These are phyloP conservation scores for Philereme transversata DNA, from an alignment of 2,888 invertebrate species.

Conservation along the genomic window DNA sequence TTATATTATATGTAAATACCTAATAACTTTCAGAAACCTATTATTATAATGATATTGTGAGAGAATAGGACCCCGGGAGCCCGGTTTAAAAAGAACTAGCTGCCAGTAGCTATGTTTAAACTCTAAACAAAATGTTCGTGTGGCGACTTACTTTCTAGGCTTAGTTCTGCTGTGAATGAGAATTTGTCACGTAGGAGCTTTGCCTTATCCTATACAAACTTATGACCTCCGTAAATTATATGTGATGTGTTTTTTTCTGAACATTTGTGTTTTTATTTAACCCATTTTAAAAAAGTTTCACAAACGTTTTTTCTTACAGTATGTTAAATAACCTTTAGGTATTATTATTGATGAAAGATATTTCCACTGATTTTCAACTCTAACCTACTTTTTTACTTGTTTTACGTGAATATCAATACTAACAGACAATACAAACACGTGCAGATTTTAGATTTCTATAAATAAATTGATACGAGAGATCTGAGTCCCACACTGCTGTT, in stretches of 20 bases:
- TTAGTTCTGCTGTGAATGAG: slow-evolving; percentile 24
- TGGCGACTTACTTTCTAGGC: slow-evolving; percentile 27
- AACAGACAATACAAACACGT: no score
- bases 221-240: slow-evolving; percentile 19
- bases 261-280: neutral
- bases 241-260: slow-evolving; percentile 11
- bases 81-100: slow-evolving; percentile 20
- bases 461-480: no score
- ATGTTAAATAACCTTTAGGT: no score
- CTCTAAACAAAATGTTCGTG: slow-evolving; percentile 29
- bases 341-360: no score
- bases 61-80: slow-evolving; percentile 2
- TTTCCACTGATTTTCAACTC: no score
- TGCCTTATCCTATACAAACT: slow-evolving; percentile 17
- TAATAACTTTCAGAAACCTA: no score
- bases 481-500: no score
- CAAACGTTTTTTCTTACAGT: no score
- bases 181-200: slow-evolving; percentile 28
- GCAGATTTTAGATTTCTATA: no score
- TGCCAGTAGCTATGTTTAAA: slow-evolving; percentile 24
- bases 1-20: no score
- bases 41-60: neutral
- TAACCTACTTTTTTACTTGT: no score
- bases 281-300: neutral
- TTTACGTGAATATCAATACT: no score